A percentile compares a stretch with the other conserved stretches of the same genome.
Evolutionary conservation across 2,113 vertebrate genomes (phyloP).

Genomic region (Ictalurus furcatus): DNA sequence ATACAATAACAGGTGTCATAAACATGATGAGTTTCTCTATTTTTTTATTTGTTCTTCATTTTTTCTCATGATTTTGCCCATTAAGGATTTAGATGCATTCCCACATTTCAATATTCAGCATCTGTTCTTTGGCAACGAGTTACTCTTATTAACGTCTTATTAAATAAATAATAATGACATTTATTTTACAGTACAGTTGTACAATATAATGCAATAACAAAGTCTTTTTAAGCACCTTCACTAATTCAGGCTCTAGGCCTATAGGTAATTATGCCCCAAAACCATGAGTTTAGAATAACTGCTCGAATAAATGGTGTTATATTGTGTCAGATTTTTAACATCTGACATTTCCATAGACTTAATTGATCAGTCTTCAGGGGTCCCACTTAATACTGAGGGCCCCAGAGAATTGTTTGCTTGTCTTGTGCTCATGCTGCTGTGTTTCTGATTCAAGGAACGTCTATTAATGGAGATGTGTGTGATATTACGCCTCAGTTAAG

Average conservation of each 20-base stretch:
- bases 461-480: conserved; percentile 17
- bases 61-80: neutral
- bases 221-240: neutral
- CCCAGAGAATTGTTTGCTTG: neutral
- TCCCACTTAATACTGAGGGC: neutral
- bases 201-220: neutral
- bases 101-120: neutral
- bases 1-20: neutral
- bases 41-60: neutral
- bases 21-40: neutral
- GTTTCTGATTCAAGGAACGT: conserved; percentile 30
- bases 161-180: neutral
- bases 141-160: neutral
- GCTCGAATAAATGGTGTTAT: neutral
- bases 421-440: neutral
- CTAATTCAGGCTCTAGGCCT: neutral
- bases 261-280: neutral
- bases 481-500: neutral
- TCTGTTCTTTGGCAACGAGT: neutral
- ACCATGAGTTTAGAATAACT: neutral
- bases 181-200: neutral
- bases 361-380: neutral
- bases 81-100: neutral
- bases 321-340: neutral
- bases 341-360: conserved; percentile 7